A percentile compares a stretch with the other conserved stretches of the same genome.
Conservation (phyloP, 2,888 invertebrate species). For the Tipula vernalis region DNA sequence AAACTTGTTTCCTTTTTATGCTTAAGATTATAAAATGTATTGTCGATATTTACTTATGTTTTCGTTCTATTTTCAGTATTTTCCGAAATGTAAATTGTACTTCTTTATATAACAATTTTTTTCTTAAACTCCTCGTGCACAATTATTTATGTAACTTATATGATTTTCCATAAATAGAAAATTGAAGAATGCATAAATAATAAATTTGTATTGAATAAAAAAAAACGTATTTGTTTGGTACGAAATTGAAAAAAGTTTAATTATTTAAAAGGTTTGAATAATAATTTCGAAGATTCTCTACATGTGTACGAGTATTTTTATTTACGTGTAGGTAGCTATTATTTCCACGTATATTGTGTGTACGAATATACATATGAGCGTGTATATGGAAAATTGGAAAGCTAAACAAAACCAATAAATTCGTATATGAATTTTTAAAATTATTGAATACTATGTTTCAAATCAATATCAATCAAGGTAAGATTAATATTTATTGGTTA, state of each 20-base stretch:
- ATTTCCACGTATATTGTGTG: background rate
- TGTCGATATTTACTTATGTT: background rate
- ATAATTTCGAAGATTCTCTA: background rate
- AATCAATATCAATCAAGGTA: background rate
- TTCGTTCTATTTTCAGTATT: background rate
- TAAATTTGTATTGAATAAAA: background rate
- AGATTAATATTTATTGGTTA: background rate
- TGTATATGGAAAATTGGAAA: background rate
- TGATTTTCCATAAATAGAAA: background rate
- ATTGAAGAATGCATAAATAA: background rate
- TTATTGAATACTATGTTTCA: background rate
- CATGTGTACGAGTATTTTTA: background rate
- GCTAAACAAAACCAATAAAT: background rate
- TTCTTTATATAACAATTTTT: background rate
- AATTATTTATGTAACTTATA: slow-evolving; percentile 4
- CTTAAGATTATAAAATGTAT: background rate
- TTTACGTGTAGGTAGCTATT: background rate
- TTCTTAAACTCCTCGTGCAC: background rate
- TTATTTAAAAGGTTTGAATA: background rate
- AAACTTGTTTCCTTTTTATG: background rate
- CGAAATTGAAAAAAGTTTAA: background rate
- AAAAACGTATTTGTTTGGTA: background rate
- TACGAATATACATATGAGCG: background rate
- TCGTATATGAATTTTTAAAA: background rate
- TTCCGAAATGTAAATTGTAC: background rate